phyloP scores from a whole-genome alignment of 2,888 invertebrate species.

The Melitaea athalia region DNA sequence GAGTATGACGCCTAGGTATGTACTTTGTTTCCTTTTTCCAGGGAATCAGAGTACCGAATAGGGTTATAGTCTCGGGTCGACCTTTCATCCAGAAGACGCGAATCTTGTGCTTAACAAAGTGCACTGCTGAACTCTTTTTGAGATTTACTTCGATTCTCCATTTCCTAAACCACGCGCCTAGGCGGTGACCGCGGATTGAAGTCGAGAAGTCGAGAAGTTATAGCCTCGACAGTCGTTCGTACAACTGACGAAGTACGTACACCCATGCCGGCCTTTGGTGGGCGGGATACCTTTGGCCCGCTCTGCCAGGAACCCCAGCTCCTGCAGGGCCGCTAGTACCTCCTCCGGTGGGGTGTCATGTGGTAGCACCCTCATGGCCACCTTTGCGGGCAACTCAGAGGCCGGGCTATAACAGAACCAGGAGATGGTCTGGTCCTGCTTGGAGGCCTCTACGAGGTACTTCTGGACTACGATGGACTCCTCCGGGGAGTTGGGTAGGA shows the following conservation, averaged over 20 bases:
- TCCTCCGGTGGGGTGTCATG: neutral
- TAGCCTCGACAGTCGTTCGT: too few relatives aligned
- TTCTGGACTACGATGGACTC: neutral
- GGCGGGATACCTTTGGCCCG: neutral
- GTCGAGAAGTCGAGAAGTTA: too few relatives aligned
- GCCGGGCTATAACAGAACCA: constrained; percentile 1
- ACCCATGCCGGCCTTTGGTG: neutral
- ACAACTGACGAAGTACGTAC: neutral
- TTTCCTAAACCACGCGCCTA: too few relatives aligned
- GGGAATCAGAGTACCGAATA: too few relatives aligned
- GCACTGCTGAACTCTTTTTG: too few relatives aligned
- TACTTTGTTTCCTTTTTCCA: too few relatives aligned
- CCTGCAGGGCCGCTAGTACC: neutral
- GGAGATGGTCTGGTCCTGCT: neutral
- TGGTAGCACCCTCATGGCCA: neutral
- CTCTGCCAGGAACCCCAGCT: neutral
- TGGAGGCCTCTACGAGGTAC: neutral
- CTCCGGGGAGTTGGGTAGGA: neutral
- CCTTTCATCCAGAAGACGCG: too few relatives aligned
- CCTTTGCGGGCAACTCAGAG: neutral
- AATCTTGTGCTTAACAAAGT: too few relatives aligned
- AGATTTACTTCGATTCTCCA: too few relatives aligned
- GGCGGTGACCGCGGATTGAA: too few relatives aligned
- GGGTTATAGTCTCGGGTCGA: too few relatives aligned
- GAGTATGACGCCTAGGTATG: too few relatives aligned